Evolutionary conservation across 37 sponge, comb jelly and placozoan species (phyloP).

Genomic region (Dysidea cf. avara): DNA sequence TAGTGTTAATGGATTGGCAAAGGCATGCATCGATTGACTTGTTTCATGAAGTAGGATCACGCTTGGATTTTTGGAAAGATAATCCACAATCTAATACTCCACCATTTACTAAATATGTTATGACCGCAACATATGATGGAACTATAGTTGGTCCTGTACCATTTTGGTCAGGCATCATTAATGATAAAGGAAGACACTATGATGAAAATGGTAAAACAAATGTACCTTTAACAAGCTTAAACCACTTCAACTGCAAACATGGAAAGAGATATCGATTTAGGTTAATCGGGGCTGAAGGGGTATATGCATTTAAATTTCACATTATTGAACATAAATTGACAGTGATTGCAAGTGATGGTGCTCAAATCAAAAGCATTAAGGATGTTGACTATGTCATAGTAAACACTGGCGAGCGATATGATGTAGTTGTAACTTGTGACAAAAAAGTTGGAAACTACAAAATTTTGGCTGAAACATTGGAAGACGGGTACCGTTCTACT

Average conservation of each 20-base stretch:
- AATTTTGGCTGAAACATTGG: conserved; percentile 75
- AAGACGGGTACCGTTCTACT: no score
- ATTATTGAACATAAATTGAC: conserved; percentile 72
- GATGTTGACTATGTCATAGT: conserved; percentile 67
- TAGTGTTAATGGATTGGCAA: no score
- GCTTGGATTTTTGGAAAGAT: no score
- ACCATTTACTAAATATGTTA: no score
- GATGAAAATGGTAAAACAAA: conserved; percentile 49
- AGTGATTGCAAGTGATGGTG: conserved; percentile 77
- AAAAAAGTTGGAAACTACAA: conserved; percentile 33
- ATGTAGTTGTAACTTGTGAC: conserved; percentile 55
- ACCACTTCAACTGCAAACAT: conserved; percentile 36
- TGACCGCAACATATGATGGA: conserved; percentile 37
- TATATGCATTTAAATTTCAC: conserved; percentile 52
- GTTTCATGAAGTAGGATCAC: no score
- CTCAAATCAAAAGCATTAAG: conserved; percentile 36
- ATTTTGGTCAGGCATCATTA: conserved; percentile 68
- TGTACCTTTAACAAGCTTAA: conserved; percentile 41
- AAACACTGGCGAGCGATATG: conserved; percentile 80
- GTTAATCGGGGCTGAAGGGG: conserved; percentile 61
- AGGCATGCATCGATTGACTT: conserved; percentile 14
- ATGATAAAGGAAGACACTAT: no score
- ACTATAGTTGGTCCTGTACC: conserved; percentile 28
- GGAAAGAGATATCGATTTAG: conserved; percentile 71
- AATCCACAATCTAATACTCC: no score